These are phyloP conservation scores for Oasisia sp. DNA, from an alignment of 2,888 invertebrate genomes.

Conservation along the genomic window DNA sequence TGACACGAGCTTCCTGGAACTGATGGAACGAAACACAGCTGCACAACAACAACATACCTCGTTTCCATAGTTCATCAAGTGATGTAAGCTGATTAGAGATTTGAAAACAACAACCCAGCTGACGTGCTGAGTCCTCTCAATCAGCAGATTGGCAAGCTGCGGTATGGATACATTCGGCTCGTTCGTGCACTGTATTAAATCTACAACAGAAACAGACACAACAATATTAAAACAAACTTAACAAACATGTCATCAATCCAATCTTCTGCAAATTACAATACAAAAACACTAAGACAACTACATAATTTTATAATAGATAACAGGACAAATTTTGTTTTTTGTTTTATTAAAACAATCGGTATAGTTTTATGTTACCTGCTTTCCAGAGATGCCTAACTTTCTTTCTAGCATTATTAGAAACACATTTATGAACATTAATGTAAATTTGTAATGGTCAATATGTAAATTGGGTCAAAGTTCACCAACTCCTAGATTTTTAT, in stretches of 20 bases:
- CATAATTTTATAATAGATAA: too few relatives aligned
- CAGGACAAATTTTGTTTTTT: too few relatives aligned
- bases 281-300: too few relatives aligned
- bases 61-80: slow-evolving; percentile 99
- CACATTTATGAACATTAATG: too few relatives aligned
- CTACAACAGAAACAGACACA: slow-evolving; percentile 72
- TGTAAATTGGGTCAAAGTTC: too few relatives aligned
- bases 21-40: not conserved
- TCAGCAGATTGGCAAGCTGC: slow-evolving; percentile 96
- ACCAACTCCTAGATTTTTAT: too few relatives aligned
- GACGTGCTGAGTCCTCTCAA: slow-evolving; percentile 96
- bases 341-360: too few relatives aligned
- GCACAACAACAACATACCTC: slow-evolving; percentile 75
- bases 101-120: slow-evolving; percentile 99
- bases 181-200: slow-evolving; percentile 98
- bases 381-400: too few relatives aligned
- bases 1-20: not conserved
- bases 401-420: too few relatives aligned
- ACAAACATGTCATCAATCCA: not conserved
- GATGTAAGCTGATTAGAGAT: slow-evolving; percentile 96
- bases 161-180: slow-evolving; percentile 99
- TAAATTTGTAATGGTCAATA: too few relatives aligned
- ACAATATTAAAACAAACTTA: not conserved
- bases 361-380: too few relatives aligned
- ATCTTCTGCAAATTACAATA: too few relatives aligned